A percentile compares a stretch with the other conserved stretches of the same genome.
Conservation (phyloP, 1,140 invertebrate genomes). For the Stenopsyche tienmushanensis region DNA sequence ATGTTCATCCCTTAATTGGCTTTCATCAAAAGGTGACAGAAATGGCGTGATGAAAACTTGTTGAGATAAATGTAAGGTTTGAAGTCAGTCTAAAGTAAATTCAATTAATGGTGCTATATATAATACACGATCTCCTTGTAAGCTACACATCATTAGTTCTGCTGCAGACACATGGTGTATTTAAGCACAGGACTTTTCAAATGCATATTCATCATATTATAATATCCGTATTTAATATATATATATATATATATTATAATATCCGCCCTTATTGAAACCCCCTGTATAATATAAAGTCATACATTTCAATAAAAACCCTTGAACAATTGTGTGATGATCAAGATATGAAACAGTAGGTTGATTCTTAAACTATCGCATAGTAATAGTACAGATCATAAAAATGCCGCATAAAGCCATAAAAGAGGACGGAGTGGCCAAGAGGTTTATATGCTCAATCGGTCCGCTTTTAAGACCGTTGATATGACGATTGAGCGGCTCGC, state of each 20-base stretch:
- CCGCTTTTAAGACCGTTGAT: too few species aligned
- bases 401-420: too few species aligned
- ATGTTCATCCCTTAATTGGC: too few species aligned
- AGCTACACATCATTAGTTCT: constrained; percentile 19
- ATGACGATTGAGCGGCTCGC: too few species aligned
- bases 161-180: not conserved
- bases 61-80: not conserved
- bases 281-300: not conserved
- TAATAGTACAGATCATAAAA: too few species aligned
- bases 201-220: not conserved
- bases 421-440: too few species aligned
- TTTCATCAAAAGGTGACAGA: too few species aligned
- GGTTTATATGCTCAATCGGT: too few species aligned
- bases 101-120: constrained; percentile 22
- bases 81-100: constrained; percentile 4
- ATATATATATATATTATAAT: constrained; percentile 1
- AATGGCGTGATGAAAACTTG: not conserved
- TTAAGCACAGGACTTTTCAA: not conserved
- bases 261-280: too few species aligned
- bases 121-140: constrained; percentile 11
- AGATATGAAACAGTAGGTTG: too few species aligned
- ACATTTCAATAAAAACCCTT: not conserved
- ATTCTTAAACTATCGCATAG: too few species aligned
- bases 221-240: not conserved
- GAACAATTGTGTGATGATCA: too few species aligned